These are phyloP conservation scores for Hippoglossus hippoglossus DNA, from an alignment of 2,797 vertebrate species.

Conservation along the genomic window DNA sequence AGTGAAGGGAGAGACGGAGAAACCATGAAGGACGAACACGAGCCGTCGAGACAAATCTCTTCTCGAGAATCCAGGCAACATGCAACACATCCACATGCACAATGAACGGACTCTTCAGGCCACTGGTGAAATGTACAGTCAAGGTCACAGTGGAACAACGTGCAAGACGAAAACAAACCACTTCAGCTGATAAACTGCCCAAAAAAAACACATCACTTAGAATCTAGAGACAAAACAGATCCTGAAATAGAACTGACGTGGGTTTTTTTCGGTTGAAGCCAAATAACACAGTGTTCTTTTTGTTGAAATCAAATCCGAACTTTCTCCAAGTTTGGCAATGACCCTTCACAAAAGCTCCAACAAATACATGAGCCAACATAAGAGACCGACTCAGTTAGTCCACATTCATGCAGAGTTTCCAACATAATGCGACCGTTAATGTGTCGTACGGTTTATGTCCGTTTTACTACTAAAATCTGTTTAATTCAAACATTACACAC, in stretches of 20 bases:
- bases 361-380: neutral
- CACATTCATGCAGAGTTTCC: too few relatives aligned
- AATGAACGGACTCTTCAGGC: neutral
- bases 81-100: slow-evolving; percentile 1
- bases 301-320: neutral
- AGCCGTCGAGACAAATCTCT: neutral
- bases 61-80: neutral
- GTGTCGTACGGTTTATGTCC: too few relatives aligned
- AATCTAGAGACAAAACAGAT: slow-evolving; percentile 31
- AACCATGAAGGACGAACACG: neutral
- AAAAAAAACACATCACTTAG: slow-evolving; percentile 12
- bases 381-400: too few relatives aligned
- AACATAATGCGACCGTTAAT: too few relatives aligned
- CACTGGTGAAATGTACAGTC: neutral
- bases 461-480: too few relatives aligned
- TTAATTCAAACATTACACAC: too few relatives aligned
- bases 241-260: slow-evolving; percentile 33
- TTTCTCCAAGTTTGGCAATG: neutral
- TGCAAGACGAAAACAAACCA: neutral
- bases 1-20: slow-evolving; percentile 31
- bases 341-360: slow-evolving; percentile 6
- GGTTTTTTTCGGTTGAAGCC: slow-evolving; percentile 38
- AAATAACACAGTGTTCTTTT: neutral
- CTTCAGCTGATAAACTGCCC: neutral
- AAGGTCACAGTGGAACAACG: neutral